Evolutionary conservation across 2,888 invertebrate genomes (phyloP), one percentile per base, ranked within the genome.

Genomic region (Autographa pulchrina): DNA sequence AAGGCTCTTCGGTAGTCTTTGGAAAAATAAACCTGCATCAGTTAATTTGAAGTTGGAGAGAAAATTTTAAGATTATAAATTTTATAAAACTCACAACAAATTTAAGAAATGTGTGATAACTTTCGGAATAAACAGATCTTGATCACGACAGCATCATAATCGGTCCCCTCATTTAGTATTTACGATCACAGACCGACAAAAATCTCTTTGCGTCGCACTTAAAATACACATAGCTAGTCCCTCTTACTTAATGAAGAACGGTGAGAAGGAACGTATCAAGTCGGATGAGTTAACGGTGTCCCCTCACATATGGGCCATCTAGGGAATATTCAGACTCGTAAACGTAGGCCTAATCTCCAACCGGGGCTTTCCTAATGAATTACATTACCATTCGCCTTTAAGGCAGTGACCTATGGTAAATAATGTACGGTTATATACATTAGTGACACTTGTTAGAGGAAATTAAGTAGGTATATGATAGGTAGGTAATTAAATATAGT

Each of bases 331-430:
- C 78, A 72, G 68, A 63, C 75, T 72, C 77, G 65, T 84, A 79
- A 81, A 81, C 73, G 69, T 31, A 70, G 65, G 69, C 77, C 77
- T 85, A 85, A 84, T 82, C 71, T 79, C 73, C 76, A 75, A 65
- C 71, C 72, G 81, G 75, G 75, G 71, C 60, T 62, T 31, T 73
- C 71, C 65, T 83, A 86, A 87, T 86, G 78, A 83, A 84, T 86
- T 86, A 81, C 82, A 80, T 82, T 78, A 81, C 71, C 81, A 86
- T 87, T 80, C 75, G 78, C 76, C 65, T 77, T 68, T 59, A 70
- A 43, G 48, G 58, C 20, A 71, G 68, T 80, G 68, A 70, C 62
- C 43, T 62, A 41, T 70, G 20, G 41, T 54, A 43, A 58, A 20
- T 48, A 48, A 48, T 48, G 48, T 58, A 31, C 16, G 59, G 20